A percentile compares a stretch with the other conserved stretches of the same genome.
Conservation (phyloP, 2,888 invertebrate species). For the Alloscopus bannaensis region DNA sequence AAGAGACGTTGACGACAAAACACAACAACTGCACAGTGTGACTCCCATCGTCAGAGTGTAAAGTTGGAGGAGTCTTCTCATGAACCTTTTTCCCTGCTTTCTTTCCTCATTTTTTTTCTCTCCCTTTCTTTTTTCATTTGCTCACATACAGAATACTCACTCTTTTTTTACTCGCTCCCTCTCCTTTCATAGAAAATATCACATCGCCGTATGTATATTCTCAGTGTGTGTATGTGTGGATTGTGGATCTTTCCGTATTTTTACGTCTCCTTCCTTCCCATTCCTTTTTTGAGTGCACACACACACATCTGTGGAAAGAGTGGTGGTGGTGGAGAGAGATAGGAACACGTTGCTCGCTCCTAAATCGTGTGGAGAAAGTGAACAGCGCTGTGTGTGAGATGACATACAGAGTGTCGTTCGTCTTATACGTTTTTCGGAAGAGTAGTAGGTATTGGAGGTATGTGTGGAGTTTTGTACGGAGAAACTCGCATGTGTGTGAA, state of each 20-base stretch:
- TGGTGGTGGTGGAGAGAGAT: conserved; percentile 29
- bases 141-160: conserved; percentile 33
- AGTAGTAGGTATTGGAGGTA: too few relatives aligned
- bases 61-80: conserved; percentile 65
- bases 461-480: background rate
- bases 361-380: conserved; percentile 18
- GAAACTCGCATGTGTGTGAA: background rate
- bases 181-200: too few relatives aligned
- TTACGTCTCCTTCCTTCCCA: too few relatives aligned
- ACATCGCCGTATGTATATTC: too few relatives aligned
- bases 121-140: too few relatives aligned
- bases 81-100: conserved; percentile 55
- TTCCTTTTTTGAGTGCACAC: conserved; percentile 3
- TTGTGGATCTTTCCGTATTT: too few relatives aligned
- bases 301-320: conserved; percentile 29
- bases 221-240: too few relatives aligned
- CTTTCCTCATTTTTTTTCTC: conserved; percentile 24
- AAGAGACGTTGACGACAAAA: conserved; percentile 66
- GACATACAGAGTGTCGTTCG: conserved; percentile 53
- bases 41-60: conserved; percentile 69
- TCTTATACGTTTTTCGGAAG: too few relatives aligned
- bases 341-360: conserved; percentile 3
- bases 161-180: background rate
- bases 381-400: conserved; percentile 54
- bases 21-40: conserved; percentile 68